Evolutionary conservation across 2,797 vertebrate genomes (phyloP).

Genomic region (Bovichtus variegatus): DNA sequence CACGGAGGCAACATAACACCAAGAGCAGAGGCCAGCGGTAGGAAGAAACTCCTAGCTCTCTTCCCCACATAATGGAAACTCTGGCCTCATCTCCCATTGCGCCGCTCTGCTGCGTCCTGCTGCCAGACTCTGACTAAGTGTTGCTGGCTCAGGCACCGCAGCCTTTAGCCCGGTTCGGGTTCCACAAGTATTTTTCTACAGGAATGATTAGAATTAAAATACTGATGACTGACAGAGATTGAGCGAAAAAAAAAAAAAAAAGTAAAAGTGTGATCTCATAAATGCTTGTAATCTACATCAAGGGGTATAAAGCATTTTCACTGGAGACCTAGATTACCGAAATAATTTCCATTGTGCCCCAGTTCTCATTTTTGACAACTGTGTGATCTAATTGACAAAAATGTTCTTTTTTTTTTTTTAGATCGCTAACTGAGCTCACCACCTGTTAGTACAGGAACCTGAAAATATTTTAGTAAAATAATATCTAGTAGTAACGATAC

Average conservation of each 20-base stretch:
- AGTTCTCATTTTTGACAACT: slow-evolving; percentile 62
- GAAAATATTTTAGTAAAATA: slow-evolving; percentile 22
- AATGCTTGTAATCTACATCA: slow-evolving; percentile 37
- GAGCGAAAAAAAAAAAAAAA: neutral
- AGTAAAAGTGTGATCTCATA: slow-evolving; percentile 28
- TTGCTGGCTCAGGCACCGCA: slow-evolving; percentile 69
- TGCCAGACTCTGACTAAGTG: slow-evolving; percentile 83
- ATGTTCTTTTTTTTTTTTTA: slow-evolving; percentile 46
- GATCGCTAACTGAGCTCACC: slow-evolving; percentile 22
- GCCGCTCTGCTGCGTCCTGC: slow-evolving; percentile 59
- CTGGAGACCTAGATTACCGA: slow-evolving; percentile 66
- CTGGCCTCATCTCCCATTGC: slow-evolving; percentile 76
- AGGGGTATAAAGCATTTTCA: slow-evolving; percentile 50
- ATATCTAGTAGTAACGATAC: slow-evolving; percentile 12
- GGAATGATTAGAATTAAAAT: slow-evolving; percentile 62
- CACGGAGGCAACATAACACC: slow-evolving; percentile 69
- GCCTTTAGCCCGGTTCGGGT: slow-evolving; percentile 50
- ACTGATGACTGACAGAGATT: slow-evolving; percentile 32
- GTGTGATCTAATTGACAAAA: slow-evolving; percentile 53
- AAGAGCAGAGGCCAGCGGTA: slow-evolving; percentile 68
- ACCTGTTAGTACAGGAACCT: slow-evolving; percentile 17
- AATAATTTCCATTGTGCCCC: slow-evolving; percentile 67
- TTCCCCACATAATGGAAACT: slow-evolving; percentile 81
- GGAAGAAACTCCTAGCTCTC: slow-evolving; percentile 71
- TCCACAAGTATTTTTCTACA: slow-evolving; percentile 60